These are phyloP conservation scores for Phasia obesa DNA, from an alignment of 2,888 invertebrate species.

Conservation along the genomic window DNA sequence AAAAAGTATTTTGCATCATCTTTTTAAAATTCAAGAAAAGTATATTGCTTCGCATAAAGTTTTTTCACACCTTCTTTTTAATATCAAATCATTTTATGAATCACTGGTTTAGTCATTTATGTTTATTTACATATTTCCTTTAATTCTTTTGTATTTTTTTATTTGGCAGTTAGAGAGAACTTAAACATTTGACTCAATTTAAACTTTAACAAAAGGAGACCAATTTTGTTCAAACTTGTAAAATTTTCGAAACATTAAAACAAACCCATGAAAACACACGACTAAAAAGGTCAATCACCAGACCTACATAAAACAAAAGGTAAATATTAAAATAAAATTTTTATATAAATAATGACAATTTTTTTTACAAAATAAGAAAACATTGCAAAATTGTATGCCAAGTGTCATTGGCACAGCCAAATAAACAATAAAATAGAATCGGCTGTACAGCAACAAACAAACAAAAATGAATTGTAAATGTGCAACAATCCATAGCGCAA, in stretches of 20 bases:
- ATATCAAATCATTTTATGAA: constrained; percentile 7
- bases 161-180: constrained; percentile 17
- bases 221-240: constrained; percentile 7
- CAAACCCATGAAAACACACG: background rate
- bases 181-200: background rate
- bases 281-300: constrained; percentile 22
- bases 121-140: constrained; percentile 6
- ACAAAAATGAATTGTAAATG: constrained; percentile 3
- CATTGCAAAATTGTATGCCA: constrained; percentile 25
- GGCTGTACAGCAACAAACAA: too few species aligned
- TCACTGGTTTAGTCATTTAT: constrained; percentile 34
- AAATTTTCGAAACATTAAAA: background rate
- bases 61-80: background rate
- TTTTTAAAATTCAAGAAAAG: too few species aligned
- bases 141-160: background rate
- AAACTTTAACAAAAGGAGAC: constrained; percentile 9
- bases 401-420: constrained; percentile 44
- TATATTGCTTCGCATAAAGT: background rate
- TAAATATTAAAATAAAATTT: constrained; percentile 13
- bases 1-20: too few species aligned
- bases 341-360: background rate
- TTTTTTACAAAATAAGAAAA: background rate
- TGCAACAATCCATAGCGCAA: constrained; percentile 1
- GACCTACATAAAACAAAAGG: background rate
- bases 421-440: too few species aligned